Base-by-base conservation (phyloP, 30 jellyfish, hydroid and myxozoan species). In the Turritopsis dohrnii region DNA sequence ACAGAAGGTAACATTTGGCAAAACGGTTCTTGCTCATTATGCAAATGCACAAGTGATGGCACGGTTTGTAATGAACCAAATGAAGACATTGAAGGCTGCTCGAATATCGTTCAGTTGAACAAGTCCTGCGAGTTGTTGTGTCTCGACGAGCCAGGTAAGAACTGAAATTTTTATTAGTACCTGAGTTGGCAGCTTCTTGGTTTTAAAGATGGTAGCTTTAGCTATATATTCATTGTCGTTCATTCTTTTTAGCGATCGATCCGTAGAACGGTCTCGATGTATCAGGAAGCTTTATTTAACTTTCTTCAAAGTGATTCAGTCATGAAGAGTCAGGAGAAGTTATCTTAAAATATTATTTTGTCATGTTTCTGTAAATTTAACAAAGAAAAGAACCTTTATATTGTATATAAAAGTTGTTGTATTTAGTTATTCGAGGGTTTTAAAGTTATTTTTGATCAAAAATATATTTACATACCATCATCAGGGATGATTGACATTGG, bases 11-110 rank as follows among this genome's bases (percentile, higher is more conserved):
- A 90, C 21, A 23, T 88, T 66, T 83, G 93, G 92, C 97, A 84
- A 80, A 72, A 79, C 27, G 84, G 29, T 19, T 80, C 79, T 53
- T 90, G 97, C 75, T 23, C 28, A 1, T 91, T 86, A 0, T 90
- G 97, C 66, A 71, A 81, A 66, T 90, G 97, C 84, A 90, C 97
- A 20, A 76, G 73, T 72, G 72, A 74, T 25, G 95, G 95, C 0
- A 71, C 79, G 52, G 82, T 74, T 24, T 90, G 97, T 75, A 83
- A 85, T 41, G 87, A 85, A 69, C 95, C 94, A 3, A 74, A 71
- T 29, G 22, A 71, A 0, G 30, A 79, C 41, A 28, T 52, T 18
- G 83, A 72, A 27, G 86, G 28, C 24, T 90, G 97, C 75, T 41
- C 65, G 24, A 41, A 31, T 71, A 85, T 81, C 22, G 87, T 52